Conservation (phyloP, 2,888 invertebrate species). For the Mamestra brassicae region DNA sequence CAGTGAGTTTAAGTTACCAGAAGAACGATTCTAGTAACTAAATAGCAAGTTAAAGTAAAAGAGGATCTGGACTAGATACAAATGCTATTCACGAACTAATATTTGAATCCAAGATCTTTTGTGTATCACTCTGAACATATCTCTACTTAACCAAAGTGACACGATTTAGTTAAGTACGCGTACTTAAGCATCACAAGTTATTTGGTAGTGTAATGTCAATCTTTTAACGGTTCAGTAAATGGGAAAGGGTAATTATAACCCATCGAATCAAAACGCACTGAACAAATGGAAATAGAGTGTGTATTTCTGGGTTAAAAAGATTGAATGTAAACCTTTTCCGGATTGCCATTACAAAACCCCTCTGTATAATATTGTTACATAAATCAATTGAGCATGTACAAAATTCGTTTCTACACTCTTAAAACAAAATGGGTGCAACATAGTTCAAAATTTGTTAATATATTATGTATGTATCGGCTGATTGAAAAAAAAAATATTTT, state of each 20-base stretch:
- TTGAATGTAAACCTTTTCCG: not conserved
- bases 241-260: not conserved
- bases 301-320: not conserved
- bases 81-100: too few relatives aligned
- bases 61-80: not conserved
- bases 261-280: too few relatives aligned
- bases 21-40: not conserved
- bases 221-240: not conserved
- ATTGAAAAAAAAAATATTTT: slow-evolving; percentile 56
- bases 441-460: slow-evolving; percentile 58
- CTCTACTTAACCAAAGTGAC: not conserved
- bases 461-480: slow-evolving; percentile 51
- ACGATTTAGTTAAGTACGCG: slow-evolving; percentile 17
- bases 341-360: not conserved
- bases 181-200: slow-evolving; percentile 1
- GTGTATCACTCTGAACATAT: too few relatives aligned
- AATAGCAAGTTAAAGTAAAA: not conserved
- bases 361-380: slow-evolving; percentile 28
- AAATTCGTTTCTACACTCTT: slow-evolving; percentile 31
- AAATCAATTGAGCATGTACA: slow-evolving; percentile 37
- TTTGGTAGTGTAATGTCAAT: slow-evolving; percentile 20
- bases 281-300: too few relatives aligned
- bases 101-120: not conserved
- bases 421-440: slow-evolving; percentile 51
- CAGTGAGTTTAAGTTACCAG: not conserved